A percentile compares a stretch with the other conserved stretches of the same genome.
Conservation (phyloP, 2,888 invertebrate species). For the Scaeva pyrastri region DNA sequence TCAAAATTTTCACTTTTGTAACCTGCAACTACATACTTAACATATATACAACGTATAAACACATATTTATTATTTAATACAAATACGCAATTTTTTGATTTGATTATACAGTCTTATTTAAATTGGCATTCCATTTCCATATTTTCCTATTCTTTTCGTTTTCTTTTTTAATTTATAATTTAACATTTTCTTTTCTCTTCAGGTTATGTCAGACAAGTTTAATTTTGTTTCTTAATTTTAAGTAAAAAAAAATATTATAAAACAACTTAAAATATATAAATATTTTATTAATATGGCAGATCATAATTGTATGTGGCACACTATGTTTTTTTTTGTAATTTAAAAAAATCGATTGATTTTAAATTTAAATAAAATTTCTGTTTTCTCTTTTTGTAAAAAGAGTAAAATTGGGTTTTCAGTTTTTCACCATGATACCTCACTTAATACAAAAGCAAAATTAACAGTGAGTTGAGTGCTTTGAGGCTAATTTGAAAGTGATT, state of each 20-base stretch:
- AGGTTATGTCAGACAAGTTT: neutral
- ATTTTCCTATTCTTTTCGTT: slow-evolving; percentile 49
- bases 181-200: neutral
- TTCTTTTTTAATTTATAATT: neutral
- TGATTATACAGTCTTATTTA: slow-evolving; percentile 75
- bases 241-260: slow-evolving; percentile 31
- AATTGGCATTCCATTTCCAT: slow-evolving; percentile 76
- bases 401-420: neutral
- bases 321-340: slow-evolving; percentile 26
- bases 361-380: neutral
- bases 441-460: neutral
- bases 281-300: slow-evolving; percentile 68
- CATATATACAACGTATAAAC: slow-evolving; percentile 39
- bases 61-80: slow-evolving; percentile 28
- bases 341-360: neutral
- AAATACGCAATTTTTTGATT: slow-evolving; percentile 48
- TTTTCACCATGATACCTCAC: too few relatives aligned
- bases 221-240: slow-evolving; percentile 26
- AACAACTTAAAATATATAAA: slow-evolving; percentile 54
- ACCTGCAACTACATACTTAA: neutral
- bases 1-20: neutral
- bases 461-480: too few relatives aligned
- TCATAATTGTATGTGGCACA: slow-evolving; percentile 73
- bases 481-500: too few relatives aligned
- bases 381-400: neutral